Base-by-base conservation (phyloP, 2,888 invertebrate genomes). In the Gisinianus flammeolus region DNA sequence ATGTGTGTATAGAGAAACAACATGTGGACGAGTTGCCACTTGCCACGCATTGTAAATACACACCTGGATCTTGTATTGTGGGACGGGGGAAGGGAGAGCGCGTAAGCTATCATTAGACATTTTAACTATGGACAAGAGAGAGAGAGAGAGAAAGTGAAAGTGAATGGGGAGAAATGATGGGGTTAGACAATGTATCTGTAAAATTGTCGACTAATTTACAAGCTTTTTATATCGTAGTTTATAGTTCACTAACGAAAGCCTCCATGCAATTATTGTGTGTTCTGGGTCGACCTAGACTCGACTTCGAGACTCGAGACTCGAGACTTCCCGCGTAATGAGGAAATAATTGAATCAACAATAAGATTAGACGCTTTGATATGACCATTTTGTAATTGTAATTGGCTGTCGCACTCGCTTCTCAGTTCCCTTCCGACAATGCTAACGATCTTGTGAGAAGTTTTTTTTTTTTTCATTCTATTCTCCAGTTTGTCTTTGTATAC, bases 271-370 rank as follows among this genome's bases (percentile, higher is more conserved):
- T 44, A 2, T 44, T 19, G 19, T 44, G 44, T 44, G 19, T 6
- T 4, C 2, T 44, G 44, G 2, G 6, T 6, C n/a, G n/a, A 44
- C 44, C 6, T 16, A 44, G 6, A 44, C 8, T 44, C 44, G 44
- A 10, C 44, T 16, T 44, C 44, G 16, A 44, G 44, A 44, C 44
- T 44, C 16, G 8, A 16, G 44, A 16, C 16, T 6, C 44, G 54
- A 12, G n/a, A 54, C 10, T 3, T 19, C 19, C 54, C 54, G 28
- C 28, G 70, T 70, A 70, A 70, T 70, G 24, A 70, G 70, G 24
- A 52, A 69, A 54, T 70, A 70, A 70, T 70, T 70, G 30, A 70
- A 70, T 70, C 70, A 62, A 26, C 62, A 26, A 62, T 62, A 62
- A 62, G 54, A 54, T 54, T 54, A 16, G 54, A 54, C 54, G 54